phyloP scores from a whole-genome alignment of 2,888 invertebrate genomes.

The Tipula unca region DNA sequence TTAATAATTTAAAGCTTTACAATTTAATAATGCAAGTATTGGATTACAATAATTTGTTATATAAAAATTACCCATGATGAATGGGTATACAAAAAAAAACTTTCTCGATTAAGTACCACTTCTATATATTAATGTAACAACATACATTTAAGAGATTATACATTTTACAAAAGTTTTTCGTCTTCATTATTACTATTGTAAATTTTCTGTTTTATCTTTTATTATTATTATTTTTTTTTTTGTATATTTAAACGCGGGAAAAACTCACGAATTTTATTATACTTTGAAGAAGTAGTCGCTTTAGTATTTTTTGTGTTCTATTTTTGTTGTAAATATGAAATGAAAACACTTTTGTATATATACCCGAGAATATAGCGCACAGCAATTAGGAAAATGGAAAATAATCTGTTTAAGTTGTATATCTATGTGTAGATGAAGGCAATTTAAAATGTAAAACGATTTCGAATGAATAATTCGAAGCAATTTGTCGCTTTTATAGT shows the following conservation, averaged over 20 bases:
- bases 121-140: neutral
- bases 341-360: neutral
- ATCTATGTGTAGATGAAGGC: neutral
- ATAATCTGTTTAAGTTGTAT: neutral
- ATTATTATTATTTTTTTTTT: neutral
- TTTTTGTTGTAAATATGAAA: too few species aligned
- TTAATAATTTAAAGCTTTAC: neutral
- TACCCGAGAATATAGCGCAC: neutral
- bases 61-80: neutral
- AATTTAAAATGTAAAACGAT: slow-evolving; percentile 14
- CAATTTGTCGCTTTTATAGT: neutral
- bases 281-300: neutral
- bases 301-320: neutral
- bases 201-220: neutral
- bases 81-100: neutral
- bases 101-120: neutral
- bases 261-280: neutral
- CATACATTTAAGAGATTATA: neutral
- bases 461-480: neutral
- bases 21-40: neutral
- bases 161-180: neutral
- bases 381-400: slow-evolving; percentile 14
- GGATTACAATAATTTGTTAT: neutral
- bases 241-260: neutral
- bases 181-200: neutral